Evolutionary conservation across 2,113 vertebrate species (phyloP).

Genomic region (Rhizomys pruinosus): DNA sequence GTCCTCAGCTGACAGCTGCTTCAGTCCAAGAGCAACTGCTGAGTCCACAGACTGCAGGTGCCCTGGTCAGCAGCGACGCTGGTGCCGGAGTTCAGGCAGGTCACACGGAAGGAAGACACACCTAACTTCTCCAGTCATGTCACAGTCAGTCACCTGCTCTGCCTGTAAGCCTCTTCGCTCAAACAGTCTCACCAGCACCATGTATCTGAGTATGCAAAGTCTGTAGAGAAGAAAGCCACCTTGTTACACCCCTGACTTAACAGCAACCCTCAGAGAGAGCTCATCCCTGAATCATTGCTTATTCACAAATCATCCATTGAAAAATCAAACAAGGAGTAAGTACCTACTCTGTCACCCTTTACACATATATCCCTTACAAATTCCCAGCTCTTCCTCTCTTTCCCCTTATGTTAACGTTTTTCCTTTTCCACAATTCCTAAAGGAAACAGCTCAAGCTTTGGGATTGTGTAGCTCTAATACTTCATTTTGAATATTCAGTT

Average conservation of each 20-base stretch:
- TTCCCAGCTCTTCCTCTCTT: background rate
- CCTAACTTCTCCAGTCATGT: background rate
- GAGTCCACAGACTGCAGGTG: constrained; percentile 52
- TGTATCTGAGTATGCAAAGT: background rate
- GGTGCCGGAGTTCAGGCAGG: background rate
- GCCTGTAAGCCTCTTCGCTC: background rate
- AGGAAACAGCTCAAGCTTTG: background rate
- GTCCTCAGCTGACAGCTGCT: constrained; percentile 72
- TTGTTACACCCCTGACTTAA: background rate
- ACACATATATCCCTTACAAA: background rate
- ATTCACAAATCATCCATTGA: background rate
- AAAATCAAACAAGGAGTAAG: constrained; percentile 19
- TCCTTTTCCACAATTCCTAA: background rate
- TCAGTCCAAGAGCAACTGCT: constrained; percentile 29
- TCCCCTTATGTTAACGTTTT: constrained; percentile 29
- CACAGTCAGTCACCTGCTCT: background rate
- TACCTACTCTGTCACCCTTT: background rate
- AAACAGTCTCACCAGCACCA: background rate
- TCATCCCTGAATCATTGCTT: constrained; percentile 3
- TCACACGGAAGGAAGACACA: background rate
- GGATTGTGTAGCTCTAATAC: background rate
- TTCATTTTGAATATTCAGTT: background rate
- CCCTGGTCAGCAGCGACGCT: background rate
- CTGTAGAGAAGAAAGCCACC: background rate
- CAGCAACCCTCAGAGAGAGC: background rate